These are phyloP conservation scores for Pocillopora damicornis DNA, from an alignment of 64 coral and sea anemone genomes.

Conservation along the genomic window DNA sequence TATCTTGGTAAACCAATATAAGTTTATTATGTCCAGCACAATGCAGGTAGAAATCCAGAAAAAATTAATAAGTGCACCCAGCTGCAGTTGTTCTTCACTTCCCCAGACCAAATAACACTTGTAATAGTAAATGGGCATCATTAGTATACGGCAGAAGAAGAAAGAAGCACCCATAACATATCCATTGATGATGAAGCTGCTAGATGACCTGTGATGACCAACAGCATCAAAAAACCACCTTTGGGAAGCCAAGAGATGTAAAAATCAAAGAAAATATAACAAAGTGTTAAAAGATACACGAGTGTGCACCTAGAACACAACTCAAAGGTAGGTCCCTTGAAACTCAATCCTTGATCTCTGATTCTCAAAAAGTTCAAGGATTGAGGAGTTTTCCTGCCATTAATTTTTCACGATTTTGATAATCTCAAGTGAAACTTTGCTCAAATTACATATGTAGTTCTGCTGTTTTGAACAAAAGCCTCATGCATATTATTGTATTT, in stretches of 20 bases:
- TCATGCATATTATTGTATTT: too few relatives aligned
- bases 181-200: constrained; percentile 66
- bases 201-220: constrained; percentile 55
- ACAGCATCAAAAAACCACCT: constrained; percentile 85
- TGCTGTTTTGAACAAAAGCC: too few relatives aligned
- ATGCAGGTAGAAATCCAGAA: constrained; percentile 79
- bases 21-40: constrained; percentile 77
- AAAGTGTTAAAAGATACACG: background rate
- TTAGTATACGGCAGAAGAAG: constrained; percentile 67
- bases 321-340: too few relatives aligned
- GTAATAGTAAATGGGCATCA: constrained; percentile 96
- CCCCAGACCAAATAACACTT: constrained; percentile 62
- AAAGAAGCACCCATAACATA: constrained; percentile 70
- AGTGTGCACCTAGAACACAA: background rate
- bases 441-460: too few relatives aligned
- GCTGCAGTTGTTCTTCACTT: constrained; percentile 25
- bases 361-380: too few relatives aligned
- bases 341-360: too few relatives aligned
- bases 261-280: background rate
- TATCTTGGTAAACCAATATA: constrained; percentile 96
- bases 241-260: background rate
- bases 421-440: too few relatives aligned
- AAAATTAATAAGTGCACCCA: constrained; percentile 54
- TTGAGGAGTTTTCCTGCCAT: too few relatives aligned
- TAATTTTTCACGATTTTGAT: too few relatives aligned